Evolutionary conservation across 2,888 invertebrate genomes (phyloP).

Genomic region (Eupeodes latifasciatus): DNA sequence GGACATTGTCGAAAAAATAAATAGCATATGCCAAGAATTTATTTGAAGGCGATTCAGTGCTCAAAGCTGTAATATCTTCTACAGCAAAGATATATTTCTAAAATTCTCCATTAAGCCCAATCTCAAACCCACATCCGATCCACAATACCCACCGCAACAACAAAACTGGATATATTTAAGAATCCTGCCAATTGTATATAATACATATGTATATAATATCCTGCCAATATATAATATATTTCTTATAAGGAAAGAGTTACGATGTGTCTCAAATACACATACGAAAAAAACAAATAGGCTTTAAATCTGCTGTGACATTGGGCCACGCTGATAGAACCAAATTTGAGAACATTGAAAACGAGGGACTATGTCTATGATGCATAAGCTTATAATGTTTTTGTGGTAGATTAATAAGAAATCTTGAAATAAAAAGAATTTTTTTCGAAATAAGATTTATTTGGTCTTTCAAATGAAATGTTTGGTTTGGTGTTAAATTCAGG

Average conservation of each 20-base stretch:
- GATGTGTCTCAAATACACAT: no score
- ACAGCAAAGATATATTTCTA: neutral
- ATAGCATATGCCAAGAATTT: constrained; percentile 35
- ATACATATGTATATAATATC: no score
- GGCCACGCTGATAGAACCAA: neutral
- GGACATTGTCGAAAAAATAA: neutral
- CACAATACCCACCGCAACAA: neutral
- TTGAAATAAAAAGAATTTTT: neutral
- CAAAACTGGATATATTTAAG: neutral
- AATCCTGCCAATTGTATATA: no score
- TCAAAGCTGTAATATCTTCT: constrained; percentile 40
- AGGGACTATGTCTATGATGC: neutral
- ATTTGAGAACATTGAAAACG: neutral
- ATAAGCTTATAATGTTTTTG: neutral
- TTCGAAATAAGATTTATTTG: no score
- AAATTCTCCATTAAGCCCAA: neutral
- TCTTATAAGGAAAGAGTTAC: no score
- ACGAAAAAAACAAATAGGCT: neutral
- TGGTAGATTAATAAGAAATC: neutral
- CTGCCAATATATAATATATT: no score
- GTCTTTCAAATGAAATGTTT: neutral
- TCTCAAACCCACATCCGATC: neutral
- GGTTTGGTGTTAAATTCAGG: no score
- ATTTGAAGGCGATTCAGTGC: constrained; percentile 59
- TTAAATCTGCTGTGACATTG: constrained; percentile 21